Percentiles rank a stretch among this genome's conserved stretches.
These are phyloP conservation scores for Trachemys scripta DNA, from an alignment of 2,113 vertebrate genomes.

Conservation along the genomic window DNA sequence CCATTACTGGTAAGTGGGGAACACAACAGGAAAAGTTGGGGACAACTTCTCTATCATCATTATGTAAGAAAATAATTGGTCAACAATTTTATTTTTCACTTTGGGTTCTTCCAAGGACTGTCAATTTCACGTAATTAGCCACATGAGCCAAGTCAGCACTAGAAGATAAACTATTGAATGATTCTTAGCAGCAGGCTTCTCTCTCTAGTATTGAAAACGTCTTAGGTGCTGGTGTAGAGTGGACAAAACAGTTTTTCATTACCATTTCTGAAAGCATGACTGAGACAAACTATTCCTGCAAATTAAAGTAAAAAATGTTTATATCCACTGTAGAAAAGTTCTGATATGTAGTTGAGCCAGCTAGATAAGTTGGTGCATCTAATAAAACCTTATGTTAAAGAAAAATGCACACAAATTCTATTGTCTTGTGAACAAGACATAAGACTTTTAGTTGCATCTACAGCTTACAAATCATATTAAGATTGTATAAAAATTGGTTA, in stretches of 20 bases:
- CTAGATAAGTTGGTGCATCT: not conserved
- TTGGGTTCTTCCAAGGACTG: not conserved
- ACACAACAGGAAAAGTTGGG: too few species aligned
- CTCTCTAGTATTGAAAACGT: not conserved
- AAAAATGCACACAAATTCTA: not conserved
- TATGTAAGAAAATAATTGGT: slow-evolving; percentile 33
- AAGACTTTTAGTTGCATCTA: not conserved
- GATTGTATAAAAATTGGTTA: not conserved
- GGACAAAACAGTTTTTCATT: not conserved
- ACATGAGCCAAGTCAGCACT: not conserved
- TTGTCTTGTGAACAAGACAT: not conserved
- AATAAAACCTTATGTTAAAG: not conserved
- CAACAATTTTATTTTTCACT: slow-evolving; percentile 24
- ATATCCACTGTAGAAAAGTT: not conserved
- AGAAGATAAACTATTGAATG: not conserved
- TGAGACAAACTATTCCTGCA: not conserved
- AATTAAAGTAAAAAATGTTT: not conserved
- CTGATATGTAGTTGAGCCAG: not conserved
- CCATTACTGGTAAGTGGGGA: too few species aligned
- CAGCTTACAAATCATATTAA: not conserved
- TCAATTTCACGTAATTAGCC: not conserved
- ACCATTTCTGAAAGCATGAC: not conserved
- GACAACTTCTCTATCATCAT: too few species aligned
- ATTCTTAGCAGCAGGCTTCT: not conserved
- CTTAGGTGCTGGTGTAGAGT: not conserved